A percentile compares a stretch with the other conserved stretches of the same genome.
These are phyloP conservation scores for Eudasyphora cyanicolor DNA, from an alignment of 2,888 invertebrate species.

Conservation along the genomic window DNA sequence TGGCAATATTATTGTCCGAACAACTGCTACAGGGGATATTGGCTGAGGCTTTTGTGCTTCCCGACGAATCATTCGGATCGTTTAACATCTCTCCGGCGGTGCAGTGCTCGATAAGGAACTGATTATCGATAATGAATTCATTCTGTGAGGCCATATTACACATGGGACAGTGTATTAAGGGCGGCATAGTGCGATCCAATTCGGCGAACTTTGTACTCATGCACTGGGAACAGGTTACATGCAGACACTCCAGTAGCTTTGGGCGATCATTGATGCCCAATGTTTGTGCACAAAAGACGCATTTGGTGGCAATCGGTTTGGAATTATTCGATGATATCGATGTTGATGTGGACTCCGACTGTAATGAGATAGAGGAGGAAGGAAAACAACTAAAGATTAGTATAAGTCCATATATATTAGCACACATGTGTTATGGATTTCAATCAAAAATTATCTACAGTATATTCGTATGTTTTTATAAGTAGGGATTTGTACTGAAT, in stretches of 20 bases:
- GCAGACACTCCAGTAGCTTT: slow-evolving; percentile 92
- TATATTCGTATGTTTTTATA: not conserved
- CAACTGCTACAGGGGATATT: slow-evolving; percentile 89
- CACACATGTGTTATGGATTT: not conserved
- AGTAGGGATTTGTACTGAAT: not conserved
- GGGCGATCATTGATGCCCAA: slow-evolving; percentile 84
- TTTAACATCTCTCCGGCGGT: slow-evolving; percentile 73
- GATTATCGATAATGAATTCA: slow-evolving; percentile 90
- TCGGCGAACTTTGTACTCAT: slow-evolving; percentile 84
- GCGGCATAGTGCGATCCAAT: slow-evolving; percentile 78
- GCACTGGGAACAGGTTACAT: slow-evolving; percentile 90
- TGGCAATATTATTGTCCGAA: slow-evolving; percentile 90
- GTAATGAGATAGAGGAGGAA: slow-evolving; percentile 46
- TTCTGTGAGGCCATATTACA: slow-evolving; percentile 88
- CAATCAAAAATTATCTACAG: not conserved
- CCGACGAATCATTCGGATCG: slow-evolving; percentile 63
- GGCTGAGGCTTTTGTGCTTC: slow-evolving; percentile 70
- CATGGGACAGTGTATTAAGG: slow-evolving; percentile 83
- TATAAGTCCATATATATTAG: not conserved
- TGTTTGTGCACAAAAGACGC: slow-evolving; percentile 82
- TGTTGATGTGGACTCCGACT: slow-evolving; percentile 78
- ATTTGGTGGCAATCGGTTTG: slow-evolving; percentile 80
- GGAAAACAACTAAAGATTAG: not conserved
- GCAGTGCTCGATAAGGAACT: slow-evolving; percentile 86
- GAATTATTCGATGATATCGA: slow-evolving; percentile 77